These are phyloP conservation scores for Xenopus petersii DNA, from an alignment of 2,797 vertebrate genomes.

Conservation along the genomic window DNA sequence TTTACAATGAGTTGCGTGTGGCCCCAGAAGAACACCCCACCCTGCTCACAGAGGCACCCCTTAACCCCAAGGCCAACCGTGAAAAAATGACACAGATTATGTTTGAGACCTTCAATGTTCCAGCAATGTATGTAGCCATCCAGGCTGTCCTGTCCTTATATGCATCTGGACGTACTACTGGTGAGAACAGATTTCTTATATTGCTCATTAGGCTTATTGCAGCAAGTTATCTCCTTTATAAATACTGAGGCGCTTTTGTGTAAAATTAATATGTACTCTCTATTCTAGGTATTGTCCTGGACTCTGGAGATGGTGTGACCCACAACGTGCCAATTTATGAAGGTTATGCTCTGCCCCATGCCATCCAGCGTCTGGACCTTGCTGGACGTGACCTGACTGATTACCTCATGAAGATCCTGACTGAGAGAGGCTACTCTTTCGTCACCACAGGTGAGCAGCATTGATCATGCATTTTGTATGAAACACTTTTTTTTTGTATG, in stretches of 20 bases:
- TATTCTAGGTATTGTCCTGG: constrained; percentile 64
- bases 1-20: constrained; percentile 79
- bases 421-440: constrained; percentile 68
- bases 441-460: constrained; percentile 62
- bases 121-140: constrained; percentile 73
- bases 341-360: constrained; percentile 68
- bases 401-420: constrained; percentile 72
- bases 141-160: constrained; percentile 74
- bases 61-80: constrained; percentile 81
- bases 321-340: constrained; percentile 70
- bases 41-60: constrained; percentile 76
- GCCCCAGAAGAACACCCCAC: constrained; percentile 81
- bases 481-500: too few relatives aligned
- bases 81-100: constrained; percentile 84
- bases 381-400: constrained; percentile 69
- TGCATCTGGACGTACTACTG: constrained; percentile 71
- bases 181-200: constrained; percentile 48
- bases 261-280: too few relatives aligned
- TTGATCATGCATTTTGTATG: too few relatives aligned
- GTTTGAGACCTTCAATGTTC: constrained; percentile 84
- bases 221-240: not conserved
- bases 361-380: constrained; percentile 69
- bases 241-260: too few relatives aligned
- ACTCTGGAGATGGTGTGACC: constrained; percentile 70
- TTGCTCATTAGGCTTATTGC: not conserved